Evolutionary conservation across 1,140 invertebrate genomes (phyloP).

Genomic region (Carcinoscorpius rotundicauda): DNA sequence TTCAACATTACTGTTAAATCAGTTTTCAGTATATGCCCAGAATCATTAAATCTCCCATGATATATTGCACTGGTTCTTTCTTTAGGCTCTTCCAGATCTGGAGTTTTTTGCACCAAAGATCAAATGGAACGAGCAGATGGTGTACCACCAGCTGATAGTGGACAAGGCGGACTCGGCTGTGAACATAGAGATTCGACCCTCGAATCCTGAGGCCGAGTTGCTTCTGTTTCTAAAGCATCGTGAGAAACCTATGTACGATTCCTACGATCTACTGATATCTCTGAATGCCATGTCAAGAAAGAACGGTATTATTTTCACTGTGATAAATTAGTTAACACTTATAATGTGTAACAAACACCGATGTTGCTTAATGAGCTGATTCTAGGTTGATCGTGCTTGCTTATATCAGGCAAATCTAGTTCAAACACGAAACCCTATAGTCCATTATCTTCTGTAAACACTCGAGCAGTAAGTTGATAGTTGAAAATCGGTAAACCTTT

Average conservation of each 20-base stretch:
- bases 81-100: slow-evolving; percentile 22
- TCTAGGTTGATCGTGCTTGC: too few relatives aligned
- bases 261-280: slow-evolving; percentile 24
- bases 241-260: slow-evolving; percentile 24
- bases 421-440: too few relatives aligned
- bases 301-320: slow-evolving; percentile 14
- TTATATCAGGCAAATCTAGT: too few relatives aligned
- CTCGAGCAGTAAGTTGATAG: too few relatives aligned
- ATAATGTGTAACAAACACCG: too few relatives aligned
- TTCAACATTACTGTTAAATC: too few relatives aligned
- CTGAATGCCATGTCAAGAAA: slow-evolving; percentile 16
- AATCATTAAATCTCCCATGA: too few relatives aligned
- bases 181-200: slow-evolving; percentile 27
- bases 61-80: background rate
- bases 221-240: slow-evolving; percentile 25
- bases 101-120: slow-evolving; percentile 20
- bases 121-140: slow-evolving; percentile 26
- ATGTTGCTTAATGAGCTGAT: too few relatives aligned
- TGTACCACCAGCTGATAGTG: slow-evolving; percentile 27
- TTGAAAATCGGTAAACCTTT: too few relatives aligned
- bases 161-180: slow-evolving; percentile 27
- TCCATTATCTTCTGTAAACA: too few relatives aligned
- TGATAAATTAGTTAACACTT: too few relatives aligned
- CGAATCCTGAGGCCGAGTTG: slow-evolving; percentile 20
- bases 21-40: too few relatives aligned